Conservation (phyloP, 2,113 vertebrate species). For the Notothenia coriiceps region DNA sequence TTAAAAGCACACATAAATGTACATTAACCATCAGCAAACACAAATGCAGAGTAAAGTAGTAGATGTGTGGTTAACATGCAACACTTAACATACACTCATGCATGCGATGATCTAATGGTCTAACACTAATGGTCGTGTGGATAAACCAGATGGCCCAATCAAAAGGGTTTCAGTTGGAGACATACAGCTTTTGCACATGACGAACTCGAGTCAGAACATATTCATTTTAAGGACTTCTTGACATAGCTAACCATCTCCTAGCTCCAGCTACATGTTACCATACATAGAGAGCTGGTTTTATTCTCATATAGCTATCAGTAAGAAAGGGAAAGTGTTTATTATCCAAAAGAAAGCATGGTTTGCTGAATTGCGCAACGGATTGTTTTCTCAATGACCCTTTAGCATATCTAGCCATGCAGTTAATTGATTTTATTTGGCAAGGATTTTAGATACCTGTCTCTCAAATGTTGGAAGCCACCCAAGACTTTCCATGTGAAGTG, state of each 20-base stretch:
- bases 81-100: slow-evolving; percentile 8
- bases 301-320: background rate
- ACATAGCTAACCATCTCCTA: background rate
- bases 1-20: slow-evolving; percentile 28
- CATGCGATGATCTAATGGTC: background rate
- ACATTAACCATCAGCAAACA: slow-evolving; percentile 20
- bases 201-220: background rate
- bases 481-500: no score
- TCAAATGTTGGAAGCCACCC: background rate
- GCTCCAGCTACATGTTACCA: background rate
- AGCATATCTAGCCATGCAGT: background rate
- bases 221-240: background rate
- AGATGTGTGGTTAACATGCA: slow-evolving; percentile 19
- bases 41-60: background rate
- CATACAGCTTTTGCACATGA: background rate
- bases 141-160: background rate
- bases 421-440: background rate
- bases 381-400: background rate
- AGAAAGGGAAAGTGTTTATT: background rate
- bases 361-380: background rate
- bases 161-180: no score
- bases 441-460: background rate
- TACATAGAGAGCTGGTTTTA: background rate
- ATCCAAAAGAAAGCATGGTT: background rate
- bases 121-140: background rate